Evolutionary conservation across 1,140 invertebrate genomes (phyloP), one percentile per base, ranked within the genome.

Genomic region (Euschistus heros): DNA sequence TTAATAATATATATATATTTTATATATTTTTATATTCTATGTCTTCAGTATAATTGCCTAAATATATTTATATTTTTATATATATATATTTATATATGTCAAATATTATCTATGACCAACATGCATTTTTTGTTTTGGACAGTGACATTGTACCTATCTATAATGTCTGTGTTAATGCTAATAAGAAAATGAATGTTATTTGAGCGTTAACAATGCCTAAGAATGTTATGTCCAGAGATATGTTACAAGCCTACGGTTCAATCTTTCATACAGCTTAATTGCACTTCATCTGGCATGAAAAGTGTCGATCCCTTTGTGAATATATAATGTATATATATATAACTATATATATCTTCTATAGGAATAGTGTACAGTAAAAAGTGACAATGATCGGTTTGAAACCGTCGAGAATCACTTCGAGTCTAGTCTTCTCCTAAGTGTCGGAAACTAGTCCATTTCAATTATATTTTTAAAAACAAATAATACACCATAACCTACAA

Each of bases 401-500:
- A 63, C 62, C 62, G n/a, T 44, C 18, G 17, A 50, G 46, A 46
- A 63, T 50, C 62, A 63, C 62, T 54, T 61, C 61, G 42, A 66
- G 64, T 66, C 57, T 61, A 66, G 57, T 30, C 46, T 66, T 61
- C 64, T 66, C 64, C 55, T 61, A 66, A 66, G 37, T 59, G 42
- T 61, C 50, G 57, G 55, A 64, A 50, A 64, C 30, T 42, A 64
- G 37, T 42, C 63, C 52, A 62, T 55, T 64, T 55, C 14, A 50
- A 5, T 54, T 26, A 64, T 54, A 54, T 54, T 20, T 50, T 17
- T 15, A 24, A 18, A 64, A 27, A 64, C 17, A 52, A 27, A 62
- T 37, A n/a, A 42, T n/a, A 62, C 26, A 62, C 54, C 54, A 57
- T 57, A 57, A 57, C 18, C 61, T 47, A 62, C 44, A 62, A 62